phyloP scores from a whole-genome alignment of 2,113 vertebrate genomes.

The Tragelaphus imberbis region DNA sequence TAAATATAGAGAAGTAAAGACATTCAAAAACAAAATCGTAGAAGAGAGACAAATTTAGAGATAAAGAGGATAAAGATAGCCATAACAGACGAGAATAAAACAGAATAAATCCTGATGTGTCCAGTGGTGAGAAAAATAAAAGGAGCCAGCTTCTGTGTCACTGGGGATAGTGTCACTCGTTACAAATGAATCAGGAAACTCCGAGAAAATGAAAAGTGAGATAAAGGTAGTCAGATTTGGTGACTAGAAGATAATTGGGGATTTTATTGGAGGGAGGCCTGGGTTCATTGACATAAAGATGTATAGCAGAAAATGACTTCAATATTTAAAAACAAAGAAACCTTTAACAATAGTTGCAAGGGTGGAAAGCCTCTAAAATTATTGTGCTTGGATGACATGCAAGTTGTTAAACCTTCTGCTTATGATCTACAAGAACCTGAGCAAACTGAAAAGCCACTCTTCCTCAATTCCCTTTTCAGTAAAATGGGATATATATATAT shows the following conservation, averaged over 20 bases:
- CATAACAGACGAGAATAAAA: background rate
- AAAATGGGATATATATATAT: background rate
- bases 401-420: background rate
- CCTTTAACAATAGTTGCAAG: background rate
- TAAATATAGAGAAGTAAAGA: background rate
- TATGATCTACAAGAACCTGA: background rate
- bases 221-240: background rate
- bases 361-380: background rate
- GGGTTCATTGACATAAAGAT: background rate
- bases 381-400: background rate
- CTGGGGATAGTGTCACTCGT: background rate
- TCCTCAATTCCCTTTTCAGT: background rate
- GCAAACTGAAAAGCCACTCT: background rate
- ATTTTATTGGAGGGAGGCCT: background rate
- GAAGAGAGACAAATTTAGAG: background rate
- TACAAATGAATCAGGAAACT: background rate
- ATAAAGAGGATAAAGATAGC: background rate
- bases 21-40: background rate
- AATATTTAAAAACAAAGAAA: background rate
- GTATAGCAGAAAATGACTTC: background rate
- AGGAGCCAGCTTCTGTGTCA: background rate
- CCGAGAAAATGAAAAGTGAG: background rate
- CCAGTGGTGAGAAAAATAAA: background rate
- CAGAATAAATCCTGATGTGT: background rate
- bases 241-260: background rate